Percentiles rank a stretch among this genome's conserved stretches.
Conservation (phyloP, 2,113 vertebrate species). For the Protomyctophum bolini region DNA sequence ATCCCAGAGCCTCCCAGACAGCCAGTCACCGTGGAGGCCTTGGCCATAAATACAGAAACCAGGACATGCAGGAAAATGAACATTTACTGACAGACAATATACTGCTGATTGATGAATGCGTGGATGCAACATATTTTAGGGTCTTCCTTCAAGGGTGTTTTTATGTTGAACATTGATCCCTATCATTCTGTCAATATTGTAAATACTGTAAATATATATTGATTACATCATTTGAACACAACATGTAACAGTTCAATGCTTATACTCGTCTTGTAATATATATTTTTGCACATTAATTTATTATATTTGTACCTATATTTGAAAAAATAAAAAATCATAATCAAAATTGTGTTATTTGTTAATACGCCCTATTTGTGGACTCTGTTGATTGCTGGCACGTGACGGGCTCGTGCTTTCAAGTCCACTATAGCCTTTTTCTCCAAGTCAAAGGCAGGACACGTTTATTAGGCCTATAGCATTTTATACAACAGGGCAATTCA, state of each 20-base stretch:
- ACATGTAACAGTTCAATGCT: slow-evolving; percentile 27
- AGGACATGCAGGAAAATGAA: not conserved
- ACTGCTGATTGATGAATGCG: slow-evolving; percentile 1
- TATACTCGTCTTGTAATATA: not conserved
- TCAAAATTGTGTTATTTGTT: not conserved
- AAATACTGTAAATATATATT: slow-evolving; percentile 55
- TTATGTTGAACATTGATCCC: not conserved
- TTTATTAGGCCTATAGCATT: no score
- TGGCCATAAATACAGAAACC: slow-evolving; percentile 48
- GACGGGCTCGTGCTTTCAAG: not conserved
- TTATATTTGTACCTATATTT: slow-evolving; percentile 21
- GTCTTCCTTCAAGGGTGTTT: not conserved
- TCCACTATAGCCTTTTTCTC: no score
- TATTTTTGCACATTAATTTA: slow-evolving; percentile 57
- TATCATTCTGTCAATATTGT: not conserved
- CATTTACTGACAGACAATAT: slow-evolving; percentile 8
- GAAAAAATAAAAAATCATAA: slow-evolving; percentile 40
- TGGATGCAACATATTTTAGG: not conserved
- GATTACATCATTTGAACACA: slow-evolving; percentile 4
- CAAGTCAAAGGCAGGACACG: no score
- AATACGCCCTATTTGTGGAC: not conserved
- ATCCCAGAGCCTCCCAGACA: slow-evolving; percentile 12
- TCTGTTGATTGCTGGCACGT: slow-evolving; percentile 22
- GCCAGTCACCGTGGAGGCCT: slow-evolving; percentile 59
- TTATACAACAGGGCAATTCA: no score